Conservation (phyloP, 2,797 vertebrate species). For the Poecilia wingei region DNA sequence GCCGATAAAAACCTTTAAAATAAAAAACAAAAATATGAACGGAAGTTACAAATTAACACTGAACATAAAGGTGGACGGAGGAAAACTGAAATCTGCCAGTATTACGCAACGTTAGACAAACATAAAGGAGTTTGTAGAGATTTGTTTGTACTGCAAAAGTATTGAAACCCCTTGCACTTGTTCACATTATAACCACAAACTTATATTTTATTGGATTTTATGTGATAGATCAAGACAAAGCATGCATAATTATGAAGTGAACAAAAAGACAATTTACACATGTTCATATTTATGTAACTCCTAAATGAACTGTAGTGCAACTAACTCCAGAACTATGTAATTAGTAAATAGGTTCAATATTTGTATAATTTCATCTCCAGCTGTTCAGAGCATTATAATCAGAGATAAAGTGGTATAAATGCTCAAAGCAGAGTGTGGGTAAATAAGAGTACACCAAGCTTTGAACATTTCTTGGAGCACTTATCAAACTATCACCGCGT, state of each 20-base stretch:
- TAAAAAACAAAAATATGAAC: not conserved
- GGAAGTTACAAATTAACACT: not conserved
- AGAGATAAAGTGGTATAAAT: not conserved
- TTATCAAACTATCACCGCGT: not conserved
- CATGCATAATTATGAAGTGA: not conserved
- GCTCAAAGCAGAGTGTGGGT: not conserved
- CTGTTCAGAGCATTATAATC: not conserved
- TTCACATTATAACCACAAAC: not conserved
- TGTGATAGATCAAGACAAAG: not conserved
- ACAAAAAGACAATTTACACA: not conserved
- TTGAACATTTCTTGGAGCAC: not conserved
- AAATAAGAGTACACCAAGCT: not conserved
- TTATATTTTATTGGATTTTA: not conserved
- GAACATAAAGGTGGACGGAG: not conserved
- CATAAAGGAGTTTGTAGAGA: not conserved
- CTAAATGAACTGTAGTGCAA: not conserved
- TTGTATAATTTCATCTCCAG: not conserved
- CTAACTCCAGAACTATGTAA: not conserved
- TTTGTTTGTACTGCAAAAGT: not conserved
- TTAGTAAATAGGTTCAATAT: not conserved
- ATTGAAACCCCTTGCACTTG: not conserved
- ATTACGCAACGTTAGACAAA: not conserved
- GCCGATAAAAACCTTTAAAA: too few species aligned
- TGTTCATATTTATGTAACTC: not conserved
- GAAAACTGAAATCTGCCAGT: not conserved